These are phyloP conservation scores for Charina bottae DNA, from an alignment of 2,113 vertebrate genomes.

Conservation along the genomic window DNA sequence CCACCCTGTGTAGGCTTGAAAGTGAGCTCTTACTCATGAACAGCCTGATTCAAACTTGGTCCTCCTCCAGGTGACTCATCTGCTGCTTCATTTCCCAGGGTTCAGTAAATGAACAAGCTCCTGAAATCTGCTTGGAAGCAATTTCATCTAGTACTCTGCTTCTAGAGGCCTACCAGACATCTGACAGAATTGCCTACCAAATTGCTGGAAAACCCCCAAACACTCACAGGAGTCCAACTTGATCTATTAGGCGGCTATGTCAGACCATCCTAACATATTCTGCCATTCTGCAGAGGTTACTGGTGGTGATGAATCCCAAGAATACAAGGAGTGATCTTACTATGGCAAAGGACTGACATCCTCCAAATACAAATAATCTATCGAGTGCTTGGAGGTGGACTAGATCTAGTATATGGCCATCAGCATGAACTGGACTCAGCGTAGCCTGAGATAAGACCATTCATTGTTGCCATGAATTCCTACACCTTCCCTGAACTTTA, in stretches of 20 bases:
- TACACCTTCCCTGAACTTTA: neutral
- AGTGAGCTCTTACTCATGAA: neutral
- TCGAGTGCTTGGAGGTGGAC: neutral
- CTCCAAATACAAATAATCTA: neutral
- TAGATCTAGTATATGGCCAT: neutral
- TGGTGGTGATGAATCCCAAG: neutral
- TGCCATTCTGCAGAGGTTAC: neutral
- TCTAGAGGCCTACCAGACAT: neutral
- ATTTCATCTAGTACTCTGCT: neutral
- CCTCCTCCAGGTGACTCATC: neutral
- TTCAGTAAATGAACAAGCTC: neutral
- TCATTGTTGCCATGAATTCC: neutral
- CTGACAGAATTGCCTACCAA: neutral
- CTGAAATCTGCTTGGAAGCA: neutral
- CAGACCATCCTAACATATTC: neutral
- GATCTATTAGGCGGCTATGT: neutral
- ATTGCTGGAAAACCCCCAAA: neutral
- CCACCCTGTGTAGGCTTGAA: neutral
- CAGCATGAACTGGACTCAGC: neutral
- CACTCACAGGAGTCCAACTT: neutral
- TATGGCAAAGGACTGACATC: neutral
- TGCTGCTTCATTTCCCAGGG: neutral
- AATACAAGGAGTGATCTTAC: neutral
- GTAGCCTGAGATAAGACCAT: neutral
- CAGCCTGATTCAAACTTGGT: neutral